Evolutionary conservation across 2,888 invertebrate species (phyloP), one percentile per base, ranked within the genome.

Genomic region (Celastrina argiolus): DNA sequence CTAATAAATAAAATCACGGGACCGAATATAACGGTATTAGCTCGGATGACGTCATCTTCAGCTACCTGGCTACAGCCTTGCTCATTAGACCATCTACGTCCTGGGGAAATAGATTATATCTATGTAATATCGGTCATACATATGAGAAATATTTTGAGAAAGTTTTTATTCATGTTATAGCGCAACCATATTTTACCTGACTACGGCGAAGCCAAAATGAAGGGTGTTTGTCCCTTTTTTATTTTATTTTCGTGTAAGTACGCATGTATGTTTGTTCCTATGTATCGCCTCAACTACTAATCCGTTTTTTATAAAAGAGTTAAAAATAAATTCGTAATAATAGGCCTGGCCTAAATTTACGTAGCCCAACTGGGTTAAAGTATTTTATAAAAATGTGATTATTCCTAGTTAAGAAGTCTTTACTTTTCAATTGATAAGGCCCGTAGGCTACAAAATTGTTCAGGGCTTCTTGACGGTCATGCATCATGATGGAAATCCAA

Each of bases 21-120:
- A 61, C 36, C 61, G 61, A 61, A 12, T n/a, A 61, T 61, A 61
- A 61, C 39, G 61, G 22, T 39, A 61, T 61, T 61, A 61, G 39
- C 22, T 34, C 36, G 39, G 36, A 39, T 39, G 61, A 61, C 18
- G 39, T 39, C 61, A 58, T n/a, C 26, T 51, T n/a, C n/a, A n/a
- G n/a, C 51, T 51, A 51, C 51, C 51, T 51, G 51, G 51, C 51
- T 51, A 51, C 36, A 36, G 36, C 22, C 22, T 51, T 51, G 51
- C 51, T 51, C 51, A 51, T 51, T 51, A 51, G 22, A 51, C 22
- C 22, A 22, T 51, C 51, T 12, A 51, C 12, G 22, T 51, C 26
- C 51, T 51, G 22, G 22, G 22, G 26, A 22, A 26, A 51, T 51
- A 51, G 22, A 22, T 26, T 51, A 26, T 51, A 26, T 51, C 12